These are phyloP conservation scores for Myanophis thanlyinensis DNA, from an alignment of 2,113 vertebrate genomes.

Conservation along the genomic window DNA sequence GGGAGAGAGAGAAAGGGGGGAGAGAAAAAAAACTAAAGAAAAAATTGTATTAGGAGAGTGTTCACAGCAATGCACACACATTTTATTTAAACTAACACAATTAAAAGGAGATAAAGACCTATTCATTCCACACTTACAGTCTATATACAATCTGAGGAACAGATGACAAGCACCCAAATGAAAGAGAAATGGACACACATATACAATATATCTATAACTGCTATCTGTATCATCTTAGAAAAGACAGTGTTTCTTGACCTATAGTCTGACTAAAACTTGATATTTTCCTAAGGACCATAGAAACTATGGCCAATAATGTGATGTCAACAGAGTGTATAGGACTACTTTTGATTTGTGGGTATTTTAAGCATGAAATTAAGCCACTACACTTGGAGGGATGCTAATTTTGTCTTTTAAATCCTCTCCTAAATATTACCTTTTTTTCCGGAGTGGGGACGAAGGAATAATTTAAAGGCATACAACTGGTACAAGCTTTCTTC, in stretches of 20 bases:
- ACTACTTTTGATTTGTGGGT: not conserved
- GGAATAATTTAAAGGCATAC: not conserved
- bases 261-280: not conserved
- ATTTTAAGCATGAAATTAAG: not conserved
- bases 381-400: not conserved
- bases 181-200: not conserved
- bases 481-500: not conserved
- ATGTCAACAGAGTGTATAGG: not conserved
- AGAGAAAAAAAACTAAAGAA: not conserved
- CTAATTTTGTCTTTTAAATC: not conserved
- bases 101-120: not conserved
- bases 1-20: not conserved
- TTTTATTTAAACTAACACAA: not conserved
- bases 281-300: not conserved
- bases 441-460: not conserved
- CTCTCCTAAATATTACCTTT: not conserved
- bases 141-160: not conserved
- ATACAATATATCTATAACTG: not conserved
- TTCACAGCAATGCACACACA: not conserved
- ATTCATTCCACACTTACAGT: not conserved
- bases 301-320: not conserved
- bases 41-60: not conserved
- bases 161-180: not conserved
- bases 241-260: not conserved
- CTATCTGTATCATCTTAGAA: not conserved